These are phyloP conservation scores for Chalcosyrphus nemorum DNA, from an alignment of 2,888 invertebrate species.

Conservation along the genomic window DNA sequence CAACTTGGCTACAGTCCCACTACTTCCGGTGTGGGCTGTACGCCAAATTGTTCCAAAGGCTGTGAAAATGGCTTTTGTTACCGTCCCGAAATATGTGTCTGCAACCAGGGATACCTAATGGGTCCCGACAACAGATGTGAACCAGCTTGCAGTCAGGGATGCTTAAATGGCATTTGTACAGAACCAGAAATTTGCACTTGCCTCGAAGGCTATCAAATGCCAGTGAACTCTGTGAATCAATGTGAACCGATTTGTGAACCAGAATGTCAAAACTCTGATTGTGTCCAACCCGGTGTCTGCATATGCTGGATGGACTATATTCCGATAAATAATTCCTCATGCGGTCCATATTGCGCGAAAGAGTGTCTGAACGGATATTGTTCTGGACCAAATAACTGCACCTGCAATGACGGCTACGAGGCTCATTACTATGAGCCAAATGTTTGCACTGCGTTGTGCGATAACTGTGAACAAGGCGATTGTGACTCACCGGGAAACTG, in stretches of 20 bases:
- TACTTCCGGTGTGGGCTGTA: conserved; percentile 76
- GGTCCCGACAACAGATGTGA: conserved; percentile 77
- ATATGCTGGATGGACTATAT: conserved; percentile 77
- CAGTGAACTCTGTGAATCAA: conserved; percentile 56
- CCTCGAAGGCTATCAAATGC: conserved; percentile 79
- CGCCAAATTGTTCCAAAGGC: conserved; percentile 76
- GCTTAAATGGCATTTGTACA: conserved; percentile 82
- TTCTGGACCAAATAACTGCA: conserved; percentile 79
- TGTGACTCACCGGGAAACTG: conserved; percentile 74
- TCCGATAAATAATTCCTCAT: conserved; percentile 76
- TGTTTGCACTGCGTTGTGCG: conserved; percentile 74
- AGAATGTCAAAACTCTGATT: conserved; percentile 81
- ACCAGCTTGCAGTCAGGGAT: conserved; percentile 76
- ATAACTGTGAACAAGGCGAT: conserved; percentile 71
- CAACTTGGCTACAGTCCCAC: conserved; percentile 37
- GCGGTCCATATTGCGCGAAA: conserved; percentile 51
- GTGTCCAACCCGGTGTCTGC: conserved; percentile 78
- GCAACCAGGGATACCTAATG: conserved; percentile 78
- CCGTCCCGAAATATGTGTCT: conserved; percentile 81
- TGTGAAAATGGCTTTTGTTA: conserved; percentile 75
- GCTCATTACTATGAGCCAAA: conserved; percentile 55
- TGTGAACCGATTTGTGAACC: conserved; percentile 80
- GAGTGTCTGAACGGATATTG: conserved; percentile 75
- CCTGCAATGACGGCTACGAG: conserved; percentile 78
- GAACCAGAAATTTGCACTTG: conserved; percentile 83